Evolutionary conservation across 2,888 invertebrate genomes (phyloP).

Genomic region (Chydorus sphaericus): DNA sequence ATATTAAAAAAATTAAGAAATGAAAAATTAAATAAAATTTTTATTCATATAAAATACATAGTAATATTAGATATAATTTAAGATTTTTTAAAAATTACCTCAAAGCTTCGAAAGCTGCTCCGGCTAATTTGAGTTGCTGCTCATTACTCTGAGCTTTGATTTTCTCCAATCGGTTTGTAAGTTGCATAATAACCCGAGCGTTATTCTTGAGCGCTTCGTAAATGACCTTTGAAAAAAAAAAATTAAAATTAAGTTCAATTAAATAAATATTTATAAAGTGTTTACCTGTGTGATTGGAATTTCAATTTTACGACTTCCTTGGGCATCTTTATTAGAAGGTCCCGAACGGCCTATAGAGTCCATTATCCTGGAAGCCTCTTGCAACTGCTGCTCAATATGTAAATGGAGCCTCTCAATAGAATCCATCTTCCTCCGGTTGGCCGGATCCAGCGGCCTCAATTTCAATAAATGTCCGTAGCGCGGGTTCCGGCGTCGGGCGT

Average conservation of each 20-base stretch:
- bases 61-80: too few species aligned
- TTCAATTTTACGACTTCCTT: not conserved
- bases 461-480: constrained; percentile 27
- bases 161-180: not conserved
- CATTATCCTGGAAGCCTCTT: not conserved
- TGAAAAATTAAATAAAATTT: too few species aligned
- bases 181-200: not conserved
- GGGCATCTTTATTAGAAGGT: not conserved
- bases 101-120: not conserved
- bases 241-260: not conserved
- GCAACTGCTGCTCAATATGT: constrained; percentile 12
- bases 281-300: not conserved
- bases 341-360: not conserved
- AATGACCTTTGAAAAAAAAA: too few species aligned
- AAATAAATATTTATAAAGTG: too few species aligned
- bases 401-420: constrained; percentile 45
- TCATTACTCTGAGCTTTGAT: not conserved
- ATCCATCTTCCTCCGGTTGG: constrained; percentile 47
- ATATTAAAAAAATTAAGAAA: too few species aligned
- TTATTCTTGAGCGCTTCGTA: not conserved
- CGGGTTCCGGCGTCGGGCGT: constrained; percentile 26
- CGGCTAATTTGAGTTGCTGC: not conserved
- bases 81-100: not conserved
- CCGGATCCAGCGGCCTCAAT: constrained; percentile 42
- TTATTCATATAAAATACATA: too few species aligned